These are phyloP conservation scores for Elysia chlorotica DNA, from an alignment of 1,140 invertebrate genomes.

Conservation along the genomic window DNA sequence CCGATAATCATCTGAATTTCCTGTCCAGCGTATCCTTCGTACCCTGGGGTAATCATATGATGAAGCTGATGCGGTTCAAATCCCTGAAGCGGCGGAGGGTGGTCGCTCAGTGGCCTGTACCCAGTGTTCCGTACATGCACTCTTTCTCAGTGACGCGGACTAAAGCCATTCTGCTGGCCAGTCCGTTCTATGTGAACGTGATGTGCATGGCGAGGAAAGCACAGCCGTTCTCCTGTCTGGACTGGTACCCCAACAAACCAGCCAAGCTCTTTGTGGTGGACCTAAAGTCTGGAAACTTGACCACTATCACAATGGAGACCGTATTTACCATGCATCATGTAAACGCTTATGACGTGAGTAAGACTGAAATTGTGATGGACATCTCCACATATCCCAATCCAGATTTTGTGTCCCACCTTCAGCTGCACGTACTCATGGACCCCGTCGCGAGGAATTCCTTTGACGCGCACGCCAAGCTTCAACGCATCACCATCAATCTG, in stretches of 20 bases:
- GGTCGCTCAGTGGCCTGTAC: constrained; percentile 40
- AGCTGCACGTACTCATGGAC: constrained; percentile 34
- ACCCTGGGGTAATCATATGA: constrained; percentile 29
- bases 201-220: constrained; percentile 35
- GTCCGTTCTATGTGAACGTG: constrained; percentile 47
- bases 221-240: constrained; percentile 39
- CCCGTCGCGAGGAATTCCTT: constrained; percentile 30
- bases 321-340: constrained; percentile 52
- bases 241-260: constrained; percentile 34
- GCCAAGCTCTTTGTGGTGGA: constrained; percentile 41
- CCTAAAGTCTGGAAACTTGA: constrained; percentile 35
- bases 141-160: constrained; percentile 48
- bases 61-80: constrained; percentile 40
- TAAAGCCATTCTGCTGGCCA: constrained; percentile 46
- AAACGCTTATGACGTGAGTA: constrained; percentile 48
- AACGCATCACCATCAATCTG: constrained; percentile 42
- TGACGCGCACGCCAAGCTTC: constrained; percentile 27
- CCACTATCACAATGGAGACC: constrained; percentile 31
- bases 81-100: constrained; percentile 34
- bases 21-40: constrained; percentile 38
- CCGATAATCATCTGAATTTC: constrained; percentile 38
- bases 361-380: constrained; percentile 41
- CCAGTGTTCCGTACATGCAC: constrained; percentile 52
- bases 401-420: constrained; percentile 34
- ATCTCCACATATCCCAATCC: constrained; percentile 41